These are phyloP conservation scores for Chlorocebus sabaeus DNA, from an alignment of 2,113 vertebrate genomes.

Conservation along the genomic window DNA sequence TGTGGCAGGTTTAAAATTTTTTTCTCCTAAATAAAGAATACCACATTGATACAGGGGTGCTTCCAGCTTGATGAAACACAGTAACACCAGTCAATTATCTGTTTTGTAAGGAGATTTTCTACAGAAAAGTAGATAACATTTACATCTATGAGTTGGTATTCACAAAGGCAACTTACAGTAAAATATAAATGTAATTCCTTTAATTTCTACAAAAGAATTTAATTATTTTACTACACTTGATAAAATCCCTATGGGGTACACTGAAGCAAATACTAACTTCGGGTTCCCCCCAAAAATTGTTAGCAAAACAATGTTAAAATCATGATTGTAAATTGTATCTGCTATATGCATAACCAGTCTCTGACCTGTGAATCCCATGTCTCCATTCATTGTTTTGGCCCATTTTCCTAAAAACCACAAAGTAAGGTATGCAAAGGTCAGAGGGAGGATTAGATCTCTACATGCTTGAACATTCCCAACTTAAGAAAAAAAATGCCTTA, in stretches of 20 bases:
- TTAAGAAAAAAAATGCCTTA: conserved; percentile 13
- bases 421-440: conserved; percentile 65
- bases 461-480: conserved; percentile 57
- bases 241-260: not conserved
- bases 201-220: not conserved
- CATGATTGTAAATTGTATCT: not conserved
- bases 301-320: not conserved
- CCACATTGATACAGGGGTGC: not conserved
- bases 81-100: not conserved
- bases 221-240: not conserved
- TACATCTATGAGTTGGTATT: not conserved
- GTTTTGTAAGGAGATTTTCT: not conserved
- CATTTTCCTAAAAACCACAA: conserved; percentile 38
- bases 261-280: not conserved
- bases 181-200: not conserved
- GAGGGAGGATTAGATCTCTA: conserved; percentile 50
- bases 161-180: not conserved
- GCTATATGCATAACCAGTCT: not conserved
- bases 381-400: not conserved
- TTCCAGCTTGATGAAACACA: not conserved
- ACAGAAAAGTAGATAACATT: not conserved
- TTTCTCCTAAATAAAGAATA: not conserved
- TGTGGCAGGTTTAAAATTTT: not conserved
- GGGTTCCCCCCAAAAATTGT: not conserved
- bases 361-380: not conserved